A percentile compares a stretch with the other conserved stretches of the same genome.
Conservation (phyloP, 2,797 vertebrate genomes). For the Notolabrus celidotus region DNA sequence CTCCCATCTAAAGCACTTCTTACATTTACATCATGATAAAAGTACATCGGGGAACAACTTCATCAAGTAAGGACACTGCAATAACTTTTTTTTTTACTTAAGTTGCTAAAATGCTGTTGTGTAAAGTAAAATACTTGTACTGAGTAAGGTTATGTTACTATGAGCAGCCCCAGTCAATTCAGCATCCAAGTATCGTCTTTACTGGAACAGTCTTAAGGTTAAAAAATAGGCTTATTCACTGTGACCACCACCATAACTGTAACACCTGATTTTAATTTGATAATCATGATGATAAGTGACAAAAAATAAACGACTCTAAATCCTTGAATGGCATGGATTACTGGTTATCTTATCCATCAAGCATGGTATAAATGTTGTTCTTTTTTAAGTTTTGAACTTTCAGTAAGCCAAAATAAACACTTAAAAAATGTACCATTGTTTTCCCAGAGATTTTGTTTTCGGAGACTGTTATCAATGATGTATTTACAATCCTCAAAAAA, state of each 20-base stretch:
- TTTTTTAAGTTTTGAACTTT: not conserved
- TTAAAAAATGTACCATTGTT: not conserved
- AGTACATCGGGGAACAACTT: conserved; percentile 33
- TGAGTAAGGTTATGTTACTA: not conserved
- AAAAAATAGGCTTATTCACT: not conserved
- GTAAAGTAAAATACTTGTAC: not conserved
- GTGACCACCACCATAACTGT: not conserved
- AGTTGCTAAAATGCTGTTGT: not conserved
- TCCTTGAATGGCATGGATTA: not conserved
- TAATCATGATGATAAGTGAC: not conserved
- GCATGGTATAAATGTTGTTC: too few relatives aligned
- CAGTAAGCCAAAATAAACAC: not conserved
- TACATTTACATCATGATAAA: conserved; percentile 46
- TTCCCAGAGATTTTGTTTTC: not conserved
- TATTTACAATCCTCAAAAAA: not conserved
- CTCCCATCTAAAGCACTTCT: conserved; percentile 28
- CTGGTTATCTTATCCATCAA: not conserved
- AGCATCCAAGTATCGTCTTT: not conserved
- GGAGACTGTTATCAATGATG: not conserved
- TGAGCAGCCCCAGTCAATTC: too few relatives aligned
- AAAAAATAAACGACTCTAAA: not conserved
- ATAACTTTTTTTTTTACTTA: conserved; percentile 5
- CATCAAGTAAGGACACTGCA: not conserved
- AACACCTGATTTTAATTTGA: not conserved
- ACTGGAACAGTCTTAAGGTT: not conserved